Evolutionary conservation across 2,888 invertebrate species (phyloP), one percentile per base, ranked within the genome.

Genomic region (Cephonodes hylas): DNA sequence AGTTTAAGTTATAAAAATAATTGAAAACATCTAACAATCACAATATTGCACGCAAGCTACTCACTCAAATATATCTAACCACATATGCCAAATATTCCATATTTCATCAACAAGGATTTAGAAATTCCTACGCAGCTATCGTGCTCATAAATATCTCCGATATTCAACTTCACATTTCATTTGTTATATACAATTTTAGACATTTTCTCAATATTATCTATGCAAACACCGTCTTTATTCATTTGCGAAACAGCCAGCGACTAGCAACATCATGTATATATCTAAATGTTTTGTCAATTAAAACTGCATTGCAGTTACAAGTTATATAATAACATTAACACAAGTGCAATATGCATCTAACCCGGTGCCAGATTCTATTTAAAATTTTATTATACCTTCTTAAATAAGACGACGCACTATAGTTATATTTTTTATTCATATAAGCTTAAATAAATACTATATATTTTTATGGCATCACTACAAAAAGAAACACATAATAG

Each of bases 21-120:
- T 53, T 53, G 31, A 53, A 53, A 53, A 53, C 53, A 31, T 53
- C 53, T 53, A 53, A 53, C 58, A 63, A 57, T 63, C 57, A 64
- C 45, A 61, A 58, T 62, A 61, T 59, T 60, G 60, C 58, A 65
- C 62, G 63, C 57, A 63, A 53, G 53, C 53, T 53, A 53, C 53
- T 53, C 53, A 53, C 53, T 53, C 53, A 53, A 31, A 18, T 31
- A 53, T 53, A 53, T 53, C 53, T 53, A 53, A 53, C 45, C 45
- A 45, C 31, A 53, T 31, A 53, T 53, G 53, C 53, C 53, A 53
- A 53, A 53, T 53, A 31, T 53, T 15, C 31, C 6, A 31, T 53
- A 53, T 31, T 53, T 7, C 31, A 53, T 27, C 18, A 53, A 53
- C 31, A 53, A 27, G 53, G 10, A 53, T 53, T 53, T 53, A 53